phyloP scores from a whole-genome alignment of 2,888 invertebrate genomes.

The Cyrtodaria siliqua region DNA sequence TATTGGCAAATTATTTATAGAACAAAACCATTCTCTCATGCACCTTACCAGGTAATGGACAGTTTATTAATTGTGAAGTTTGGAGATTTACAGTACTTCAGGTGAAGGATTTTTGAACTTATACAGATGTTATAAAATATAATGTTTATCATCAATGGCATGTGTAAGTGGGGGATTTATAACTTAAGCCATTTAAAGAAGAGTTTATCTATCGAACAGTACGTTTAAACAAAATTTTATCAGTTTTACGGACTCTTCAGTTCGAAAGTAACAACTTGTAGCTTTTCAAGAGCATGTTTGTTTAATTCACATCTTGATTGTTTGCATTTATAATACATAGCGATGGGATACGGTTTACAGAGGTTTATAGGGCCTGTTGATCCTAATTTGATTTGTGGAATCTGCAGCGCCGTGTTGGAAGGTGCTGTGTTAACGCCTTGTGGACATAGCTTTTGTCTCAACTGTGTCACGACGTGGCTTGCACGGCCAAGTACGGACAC shows the following conservation, averaged over 20 bases:
- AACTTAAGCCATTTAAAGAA: constrained; percentile 8
- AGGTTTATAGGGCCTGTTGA: constrained; percentile 79
- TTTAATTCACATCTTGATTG: neutral
- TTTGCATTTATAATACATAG: too few relatives aligned
- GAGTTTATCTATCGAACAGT: constrained; percentile 9
- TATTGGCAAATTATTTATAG: neutral
- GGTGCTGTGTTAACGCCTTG: constrained; percentile 83
- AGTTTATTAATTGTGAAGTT: too few relatives aligned
- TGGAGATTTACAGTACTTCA: neutral
- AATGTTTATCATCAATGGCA: constrained; percentile 30
- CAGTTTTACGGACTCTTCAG: constrained; percentile 16
- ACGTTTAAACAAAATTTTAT: constrained; percentile 17
- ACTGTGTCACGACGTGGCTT: constrained; percentile 82
- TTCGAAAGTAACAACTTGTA: constrained; percentile 11
- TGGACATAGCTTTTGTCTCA: constrained; percentile 82
- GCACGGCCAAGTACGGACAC: constrained; percentile 71
- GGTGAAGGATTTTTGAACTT: constrained; percentile 5
- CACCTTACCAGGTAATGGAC: neutral
- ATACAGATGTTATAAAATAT: constrained; percentile 11
- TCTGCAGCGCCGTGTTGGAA: constrained; percentile 82
- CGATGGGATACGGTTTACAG: constrained; percentile 79
- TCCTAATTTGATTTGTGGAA: constrained; percentile 82
- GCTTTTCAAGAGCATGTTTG: constrained; percentile 9
- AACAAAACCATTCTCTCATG: constrained; percentile 1
- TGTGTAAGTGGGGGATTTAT: constrained; percentile 29